Conservation (phyloP, 2,113 vertebrate genomes). For the Polyodon spathula region DNA sequence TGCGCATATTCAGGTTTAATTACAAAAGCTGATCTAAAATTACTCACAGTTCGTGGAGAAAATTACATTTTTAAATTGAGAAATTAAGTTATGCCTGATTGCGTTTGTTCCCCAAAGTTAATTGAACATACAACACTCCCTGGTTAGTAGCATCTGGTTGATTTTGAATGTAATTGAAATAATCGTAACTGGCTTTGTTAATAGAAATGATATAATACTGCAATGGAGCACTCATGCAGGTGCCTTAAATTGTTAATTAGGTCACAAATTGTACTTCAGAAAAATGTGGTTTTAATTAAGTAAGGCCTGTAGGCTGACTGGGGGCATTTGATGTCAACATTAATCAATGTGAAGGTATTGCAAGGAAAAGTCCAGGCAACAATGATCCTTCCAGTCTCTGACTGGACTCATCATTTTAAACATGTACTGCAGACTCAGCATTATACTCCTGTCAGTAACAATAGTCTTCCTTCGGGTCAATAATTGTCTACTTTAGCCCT, state of each 20-base stretch:
- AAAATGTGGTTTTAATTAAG: constrained; percentile 44
- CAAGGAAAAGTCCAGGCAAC: background rate
- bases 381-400: background rate
- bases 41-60: background rate
- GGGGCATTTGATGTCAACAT: constrained; percentile 16
- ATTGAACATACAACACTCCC: constrained; percentile 52
- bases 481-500: too few species aligned
- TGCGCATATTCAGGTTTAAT: background rate
- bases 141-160: constrained; percentile 60
- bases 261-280: constrained; percentile 34
- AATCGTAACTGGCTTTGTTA: constrained; percentile 57
- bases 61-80: background rate
- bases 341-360: constrained; percentile 29
- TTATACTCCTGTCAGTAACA: too few species aligned
- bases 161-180: constrained; percentile 45
- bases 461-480: too few species aligned
- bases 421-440: too few species aligned
- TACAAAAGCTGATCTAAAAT: background rate
- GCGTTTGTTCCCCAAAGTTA: constrained; percentile 50
- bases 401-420: background rate
- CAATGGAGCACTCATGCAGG: constrained; percentile 55
- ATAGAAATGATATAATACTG: constrained; percentile 56
- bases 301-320: constrained; percentile 41
- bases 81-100: constrained; percentile 40
- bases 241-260: constrained; percentile 56